Evolutionary conservation across 1,140 invertebrate species (phyloP).

Genomic region (Mya arenaria): DNA sequence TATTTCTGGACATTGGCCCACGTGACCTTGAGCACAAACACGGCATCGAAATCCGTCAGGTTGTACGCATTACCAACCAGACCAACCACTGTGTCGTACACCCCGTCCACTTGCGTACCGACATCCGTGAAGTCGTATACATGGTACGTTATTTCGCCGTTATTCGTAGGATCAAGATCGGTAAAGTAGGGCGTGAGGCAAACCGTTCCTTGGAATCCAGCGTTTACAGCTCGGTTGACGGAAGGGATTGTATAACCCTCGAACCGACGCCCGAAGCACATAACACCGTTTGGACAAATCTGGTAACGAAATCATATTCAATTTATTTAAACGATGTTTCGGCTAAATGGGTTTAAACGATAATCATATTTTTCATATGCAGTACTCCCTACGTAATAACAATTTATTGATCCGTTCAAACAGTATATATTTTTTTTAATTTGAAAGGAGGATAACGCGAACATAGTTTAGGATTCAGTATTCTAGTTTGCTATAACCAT

Average conservation of each 20-base stretch:
- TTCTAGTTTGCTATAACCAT: too few relatives aligned
- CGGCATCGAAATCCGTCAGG: not conserved
- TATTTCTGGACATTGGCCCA: not conserved
- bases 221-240: not conserved
- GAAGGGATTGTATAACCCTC: conserved; percentile 2
- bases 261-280: conserved; percentile 24
- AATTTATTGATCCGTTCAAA: not conserved
- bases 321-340: not conserved
- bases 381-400: too few relatives aligned
- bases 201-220: conserved; percentile 3
- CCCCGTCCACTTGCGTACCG: not conserved
- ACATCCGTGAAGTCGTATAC: not conserved
- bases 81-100: not conserved
- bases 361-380: not conserved
- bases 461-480: not conserved
- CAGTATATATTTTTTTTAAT: not conserved
- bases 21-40: conserved; percentile 1
- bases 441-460: not conserved
- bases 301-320: not conserved
- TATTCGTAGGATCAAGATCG: not conserved
- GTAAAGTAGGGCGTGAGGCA: conserved; percentile 38
- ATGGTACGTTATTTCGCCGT: conserved; percentile 26
- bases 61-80: conserved; percentile 9
- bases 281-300: conserved; percentile 36
- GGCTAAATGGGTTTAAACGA: not conserved